Percentiles rank a stretch among this genome's conserved stretches.
These are phyloP conservation scores for Ladona fulva DNA, from an alignment of 1,140 invertebrate species.

Conservation along the genomic window DNA sequence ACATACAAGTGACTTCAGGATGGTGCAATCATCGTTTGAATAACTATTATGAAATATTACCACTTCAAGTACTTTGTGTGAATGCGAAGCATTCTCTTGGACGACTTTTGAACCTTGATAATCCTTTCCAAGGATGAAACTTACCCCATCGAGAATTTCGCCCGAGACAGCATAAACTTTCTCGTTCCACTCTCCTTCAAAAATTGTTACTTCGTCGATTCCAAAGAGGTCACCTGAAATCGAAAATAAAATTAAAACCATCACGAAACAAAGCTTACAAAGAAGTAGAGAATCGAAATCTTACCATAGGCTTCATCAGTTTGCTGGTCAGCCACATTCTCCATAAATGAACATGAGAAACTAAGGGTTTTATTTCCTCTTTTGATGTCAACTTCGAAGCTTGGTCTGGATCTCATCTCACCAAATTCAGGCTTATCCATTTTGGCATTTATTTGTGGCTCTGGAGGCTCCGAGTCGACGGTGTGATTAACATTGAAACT, in stretches of 20 bases:
- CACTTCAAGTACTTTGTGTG: no score
- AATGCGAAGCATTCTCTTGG: no score
- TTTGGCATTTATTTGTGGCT: conserved; percentile 47
- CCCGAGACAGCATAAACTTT: conserved; percentile 77
- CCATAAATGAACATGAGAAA: conserved; percentile 72
- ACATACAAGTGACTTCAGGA: no score
- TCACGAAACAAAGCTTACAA: neutral
- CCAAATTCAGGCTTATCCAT: conserved; percentile 60
- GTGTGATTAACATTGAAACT: conserved; percentile 85
- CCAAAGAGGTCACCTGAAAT: conserved; percentile 68
- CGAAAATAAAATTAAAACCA: conserved; percentile 12
- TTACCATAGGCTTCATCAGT: conserved; percentile 60
- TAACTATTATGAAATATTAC: no score
- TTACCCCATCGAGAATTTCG: conserved; percentile 81
- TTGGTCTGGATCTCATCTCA: conserved; percentile 79
- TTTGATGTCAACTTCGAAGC: conserved; percentile 73
- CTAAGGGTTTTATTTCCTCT: conserved; percentile 64
- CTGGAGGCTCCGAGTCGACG: conserved; percentile 64
- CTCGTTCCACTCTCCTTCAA: conserved; percentile 72
- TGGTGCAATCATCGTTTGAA: no score
- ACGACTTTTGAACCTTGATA: neutral
- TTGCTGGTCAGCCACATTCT: conserved; percentile 47
- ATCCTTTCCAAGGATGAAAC: conserved; percentile 27
- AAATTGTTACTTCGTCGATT: conserved; percentile 80
- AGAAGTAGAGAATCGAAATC: conserved; percentile 26